Evolutionary conservation across 1,140 invertebrate genomes (phyloP).

Genomic region (Leguminivora glycinivorella): DNA sequence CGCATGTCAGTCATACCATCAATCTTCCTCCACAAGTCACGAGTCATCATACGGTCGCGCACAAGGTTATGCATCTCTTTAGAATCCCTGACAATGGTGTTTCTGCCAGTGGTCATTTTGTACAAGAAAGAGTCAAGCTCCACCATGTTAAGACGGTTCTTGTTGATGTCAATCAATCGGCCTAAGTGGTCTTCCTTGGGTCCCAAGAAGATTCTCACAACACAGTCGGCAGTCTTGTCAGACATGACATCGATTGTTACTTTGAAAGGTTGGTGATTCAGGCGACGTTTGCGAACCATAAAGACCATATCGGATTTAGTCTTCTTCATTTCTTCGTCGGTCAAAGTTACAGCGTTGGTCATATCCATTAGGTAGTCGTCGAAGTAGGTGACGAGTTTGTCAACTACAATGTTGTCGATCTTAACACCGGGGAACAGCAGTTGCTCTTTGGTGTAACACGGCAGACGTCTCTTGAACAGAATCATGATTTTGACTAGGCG

Average conservation of each 20-base stretch:
- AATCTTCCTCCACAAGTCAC: conserved; percentile 67
- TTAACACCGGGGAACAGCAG: conserved; percentile 80
- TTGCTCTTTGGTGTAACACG: conserved; percentile 82
- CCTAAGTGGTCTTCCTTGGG: conserved; percentile 82
- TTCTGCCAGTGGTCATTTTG: conserved; percentile 79
- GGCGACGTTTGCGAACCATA: conserved; percentile 80
- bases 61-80: conserved; percentile 76
- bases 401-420: conserved; percentile 78
- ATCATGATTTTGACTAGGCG: conserved; percentile 79
- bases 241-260: conserved; percentile 80
- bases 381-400: conserved; percentile 80
- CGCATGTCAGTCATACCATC: conserved; percentile 57
- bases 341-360: conserved; percentile 71
- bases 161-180: conserved; percentile 73
- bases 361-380: conserved; percentile 80
- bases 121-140: conserved; percentile 80
- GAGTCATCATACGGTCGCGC: conserved; percentile 65
- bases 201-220: conserved; percentile 84
- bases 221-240: conserved; percentile 77
- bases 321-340: conserved; percentile 64
- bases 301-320: conserved; percentile 68
- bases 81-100: conserved; percentile 79
- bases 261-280: conserved; percentile 84
- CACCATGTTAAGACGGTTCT: conserved; percentile 79
- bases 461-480: conserved; percentile 80